Evolutionary conservation across 2,888 invertebrate species (phyloP).

Genomic region (Ochlodes sylvanus): DNA sequence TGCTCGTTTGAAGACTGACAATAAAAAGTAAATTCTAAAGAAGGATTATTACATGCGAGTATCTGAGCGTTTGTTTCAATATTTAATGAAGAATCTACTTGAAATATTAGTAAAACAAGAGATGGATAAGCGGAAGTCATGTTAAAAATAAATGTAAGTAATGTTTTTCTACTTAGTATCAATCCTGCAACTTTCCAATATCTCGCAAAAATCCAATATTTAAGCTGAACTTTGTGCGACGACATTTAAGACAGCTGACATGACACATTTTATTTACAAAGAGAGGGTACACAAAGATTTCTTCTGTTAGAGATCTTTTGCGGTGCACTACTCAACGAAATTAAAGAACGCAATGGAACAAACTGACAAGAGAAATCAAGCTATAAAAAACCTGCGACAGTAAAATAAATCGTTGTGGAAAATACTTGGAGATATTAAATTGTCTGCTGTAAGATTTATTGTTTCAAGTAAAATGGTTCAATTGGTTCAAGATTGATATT

Average conservation of each 20-base stretch:
- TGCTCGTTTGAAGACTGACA: too few relatives aligned
- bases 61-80: too few relatives aligned
- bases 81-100: too few relatives aligned
- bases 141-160: too few relatives aligned
- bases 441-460: slow-evolving; percentile 16
- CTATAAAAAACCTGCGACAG: slow-evolving; percentile 21
- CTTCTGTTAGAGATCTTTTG: slow-evolving; percentile 5
- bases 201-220: slow-evolving; percentile 13
- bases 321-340: slow-evolving; percentile 36
- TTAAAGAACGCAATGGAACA: slow-evolving; percentile 26
- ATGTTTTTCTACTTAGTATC: neutral
- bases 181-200: neutral
- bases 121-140: too few relatives aligned
- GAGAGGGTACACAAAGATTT: slow-evolving; percentile 19
- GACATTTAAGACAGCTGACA: slow-evolving; percentile 22
- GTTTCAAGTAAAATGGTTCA: neutral
- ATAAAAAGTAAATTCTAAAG: too few relatives aligned
- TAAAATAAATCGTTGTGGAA: slow-evolving; percentile 30
- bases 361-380: slow-evolving; percentile 31
- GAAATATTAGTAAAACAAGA: too few relatives aligned
- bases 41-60: too few relatives aligned
- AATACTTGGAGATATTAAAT: slow-evolving; percentile 29
- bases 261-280: slow-evolving; percentile 35
- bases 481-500: neutral
- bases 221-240: slow-evolving; percentile 17